Base-by-base conservation (phyloP, 2,113 vertebrate genomes). In the Heterochromis multidens region DNA sequence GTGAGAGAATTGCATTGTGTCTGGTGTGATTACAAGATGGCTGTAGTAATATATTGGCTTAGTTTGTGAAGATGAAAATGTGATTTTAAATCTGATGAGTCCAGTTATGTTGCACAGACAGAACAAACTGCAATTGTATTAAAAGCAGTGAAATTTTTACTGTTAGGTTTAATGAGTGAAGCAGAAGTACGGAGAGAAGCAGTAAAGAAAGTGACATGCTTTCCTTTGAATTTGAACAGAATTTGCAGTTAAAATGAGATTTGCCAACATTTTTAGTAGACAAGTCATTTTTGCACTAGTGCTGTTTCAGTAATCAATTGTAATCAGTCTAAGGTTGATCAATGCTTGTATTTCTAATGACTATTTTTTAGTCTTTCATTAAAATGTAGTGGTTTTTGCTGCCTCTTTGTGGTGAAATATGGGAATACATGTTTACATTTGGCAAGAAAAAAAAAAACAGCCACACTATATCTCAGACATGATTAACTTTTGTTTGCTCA, bases 371-470 rank as follows among this genome's bases (percentile, higher is more conserved):
- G 7, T 43, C 2, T 46, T 5, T 1, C 0, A 1, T 40, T 70
- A 46, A 70, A 70, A 46, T 70, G 65, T 35, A 16, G 2, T 46
- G 57, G 49, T 14, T 77, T 81, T 59, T 74, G 31, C 40, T 81
- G 79, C 81, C 83, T 57, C 82, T 40, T 0, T 84, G 65, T 93
- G 91, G 85, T 79, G 59, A 90, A 62, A 63, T 21, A 7, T 25
- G 57, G 63, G 16, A 90, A 23, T 86, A 33, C 89, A 83, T 5
- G 17, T 6, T 40, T 11, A 7, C 5, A 59, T 5, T 54, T 31
- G 40, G 25, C 37, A 35, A 4, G 14, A 79, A 27, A 61, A 84
- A 37, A 7, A 65, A 65, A 37, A 37, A 65, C 7, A 23, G 5
- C n/a, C 5, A 25, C 40, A 11, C 21, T 63, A 6, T 17, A 17